Evolutionary conservation across 2,888 invertebrate genomes (phyloP).

Genomic region (Ophraella communa): DNA sequence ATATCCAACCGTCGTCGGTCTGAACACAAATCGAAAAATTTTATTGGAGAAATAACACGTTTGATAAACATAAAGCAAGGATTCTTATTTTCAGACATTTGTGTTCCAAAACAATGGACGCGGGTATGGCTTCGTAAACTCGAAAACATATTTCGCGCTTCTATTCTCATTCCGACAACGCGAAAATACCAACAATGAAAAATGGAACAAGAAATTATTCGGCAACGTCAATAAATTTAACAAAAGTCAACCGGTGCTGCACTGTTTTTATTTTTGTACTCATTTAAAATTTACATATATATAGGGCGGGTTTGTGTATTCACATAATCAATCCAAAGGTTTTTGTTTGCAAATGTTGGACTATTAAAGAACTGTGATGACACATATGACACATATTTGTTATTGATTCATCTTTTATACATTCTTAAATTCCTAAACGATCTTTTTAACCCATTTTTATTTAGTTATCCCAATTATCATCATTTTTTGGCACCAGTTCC

Average conservation of each 20-base stretch:
- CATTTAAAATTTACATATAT: background rate
- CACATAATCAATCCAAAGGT: background rate
- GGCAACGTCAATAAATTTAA: conserved; percentile 20
- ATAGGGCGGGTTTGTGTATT: background rate
- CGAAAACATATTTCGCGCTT: conserved; percentile 8
- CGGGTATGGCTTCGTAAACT: background rate
- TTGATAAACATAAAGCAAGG: conserved; percentile 17
- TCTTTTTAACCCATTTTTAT: no score
- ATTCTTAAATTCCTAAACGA: no score
- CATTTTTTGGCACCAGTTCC: no score
- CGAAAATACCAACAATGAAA: conserved; percentile 18
- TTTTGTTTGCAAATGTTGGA: no score
- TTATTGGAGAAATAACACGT: conserved; percentile 47
- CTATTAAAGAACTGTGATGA: no score
- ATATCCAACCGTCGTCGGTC: conserved; percentile 14
- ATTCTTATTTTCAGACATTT: conserved; percentile 40
- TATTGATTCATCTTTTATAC: no score
- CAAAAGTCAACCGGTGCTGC: background rate
- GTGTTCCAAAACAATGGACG: conserved; percentile 2
- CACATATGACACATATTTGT: no score
- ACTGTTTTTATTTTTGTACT: background rate
- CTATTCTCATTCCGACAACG: no score
- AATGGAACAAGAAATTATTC: conserved; percentile 21
- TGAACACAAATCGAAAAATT: conserved; percentile 42
- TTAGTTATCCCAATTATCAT: no score